phyloP scores from a whole-genome alignment of 1,140 invertebrate genomes.

The Caenorhabditis remanei region DNA sequence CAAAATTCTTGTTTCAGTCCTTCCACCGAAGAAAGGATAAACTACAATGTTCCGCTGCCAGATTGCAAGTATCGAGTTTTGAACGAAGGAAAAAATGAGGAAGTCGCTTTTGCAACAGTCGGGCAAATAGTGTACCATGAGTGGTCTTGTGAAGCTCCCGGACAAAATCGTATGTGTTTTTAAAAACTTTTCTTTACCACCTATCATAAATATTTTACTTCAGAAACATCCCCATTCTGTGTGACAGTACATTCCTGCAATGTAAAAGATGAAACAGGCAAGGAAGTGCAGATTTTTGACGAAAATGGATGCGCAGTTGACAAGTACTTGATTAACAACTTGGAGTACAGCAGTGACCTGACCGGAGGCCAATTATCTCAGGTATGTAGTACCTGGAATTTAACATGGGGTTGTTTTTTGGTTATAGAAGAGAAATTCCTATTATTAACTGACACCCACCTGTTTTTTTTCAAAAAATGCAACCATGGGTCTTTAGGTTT shows the following conservation, averaged over 20 bases:
- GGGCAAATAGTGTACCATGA: slow-evolving; percentile 69
- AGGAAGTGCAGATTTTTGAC: slow-evolving; percentile 69
- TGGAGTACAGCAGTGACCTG: slow-evolving; percentile 69
- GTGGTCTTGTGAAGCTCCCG: slow-evolving; percentile 64
- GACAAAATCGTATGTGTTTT: not conserved
- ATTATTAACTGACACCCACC: too few relatives aligned
- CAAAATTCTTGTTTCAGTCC: slow-evolving; percentile 18
- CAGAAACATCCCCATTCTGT: slow-evolving; percentile 63
- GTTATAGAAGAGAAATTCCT: too few relatives aligned
- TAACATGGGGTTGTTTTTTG: too few relatives aligned
- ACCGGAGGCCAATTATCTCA: slow-evolving; percentile 68
- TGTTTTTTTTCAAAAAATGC: slow-evolving; percentile 1
- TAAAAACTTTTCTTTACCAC: not conserved
- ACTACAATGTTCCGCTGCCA: slow-evolving; percentile 66
- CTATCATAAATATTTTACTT: not conserved
- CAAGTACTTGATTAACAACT: slow-evolving; percentile 68
- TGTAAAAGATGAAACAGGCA: slow-evolving; percentile 66
- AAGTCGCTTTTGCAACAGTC: slow-evolving; percentile 70
- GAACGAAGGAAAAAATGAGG: slow-evolving; percentile 57
- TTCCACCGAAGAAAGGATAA: slow-evolving; percentile 55
- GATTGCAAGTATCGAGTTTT: slow-evolving; percentile 62
- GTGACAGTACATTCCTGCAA: slow-evolving; percentile 69
- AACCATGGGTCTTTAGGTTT: slow-evolving; percentile 65
- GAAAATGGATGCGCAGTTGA: slow-evolving; percentile 70
- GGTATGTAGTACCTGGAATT: not conserved